Conservation (phyloP, 2,888 invertebrate genomes). For the Microchrysa polita region DNA sequence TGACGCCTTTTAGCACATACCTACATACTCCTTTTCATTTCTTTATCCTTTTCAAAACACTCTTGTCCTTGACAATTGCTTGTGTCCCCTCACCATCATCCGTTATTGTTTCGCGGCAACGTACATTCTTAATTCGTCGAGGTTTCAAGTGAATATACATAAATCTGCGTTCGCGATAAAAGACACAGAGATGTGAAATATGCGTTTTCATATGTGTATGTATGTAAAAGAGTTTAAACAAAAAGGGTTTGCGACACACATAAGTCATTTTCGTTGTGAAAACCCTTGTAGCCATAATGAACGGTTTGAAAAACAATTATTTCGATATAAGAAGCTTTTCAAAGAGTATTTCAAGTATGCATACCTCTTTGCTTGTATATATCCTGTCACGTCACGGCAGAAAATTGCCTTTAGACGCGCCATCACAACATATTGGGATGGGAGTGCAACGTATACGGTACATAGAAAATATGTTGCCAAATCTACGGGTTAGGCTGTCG, state of each 20-base stretch:
- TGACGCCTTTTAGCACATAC: constrained; percentile 39
- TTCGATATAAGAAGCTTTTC: constrained; percentile 42
- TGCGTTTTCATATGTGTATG: constrained; percentile 6
- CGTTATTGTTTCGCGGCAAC: not conserved
- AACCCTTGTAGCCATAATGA: constrained; percentile 36
- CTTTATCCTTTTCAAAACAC: constrained; percentile 2
- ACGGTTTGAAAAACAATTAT: constrained; percentile 44
- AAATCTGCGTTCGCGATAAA: constrained; percentile 30
- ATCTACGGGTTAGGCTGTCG: not conserved
- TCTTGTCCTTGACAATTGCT: constrained; percentile 32
- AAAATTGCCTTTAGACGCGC: constrained; percentile 17
- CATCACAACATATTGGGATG: too few species aligned
- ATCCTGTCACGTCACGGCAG: constrained; percentile 35
- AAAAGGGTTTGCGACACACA: constrained; percentile 1
- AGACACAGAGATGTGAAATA: not conserved
- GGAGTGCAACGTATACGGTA: not conserved
- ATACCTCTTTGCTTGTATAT: too few species aligned
- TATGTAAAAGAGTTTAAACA: constrained; percentile 23
- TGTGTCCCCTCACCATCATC: constrained; percentile 15
- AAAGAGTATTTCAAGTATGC: constrained; percentile 20
- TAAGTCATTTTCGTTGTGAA: constrained; percentile 36
- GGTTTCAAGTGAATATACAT: constrained; percentile 26
- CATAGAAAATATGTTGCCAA: not conserved
- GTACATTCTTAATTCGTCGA: constrained; percentile 19
- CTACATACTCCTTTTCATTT: constrained; percentile 9